These are phyloP conservation scores for Pollenia labialis DNA, from an alignment of 2,888 invertebrate species.

Conservation along the genomic window DNA sequence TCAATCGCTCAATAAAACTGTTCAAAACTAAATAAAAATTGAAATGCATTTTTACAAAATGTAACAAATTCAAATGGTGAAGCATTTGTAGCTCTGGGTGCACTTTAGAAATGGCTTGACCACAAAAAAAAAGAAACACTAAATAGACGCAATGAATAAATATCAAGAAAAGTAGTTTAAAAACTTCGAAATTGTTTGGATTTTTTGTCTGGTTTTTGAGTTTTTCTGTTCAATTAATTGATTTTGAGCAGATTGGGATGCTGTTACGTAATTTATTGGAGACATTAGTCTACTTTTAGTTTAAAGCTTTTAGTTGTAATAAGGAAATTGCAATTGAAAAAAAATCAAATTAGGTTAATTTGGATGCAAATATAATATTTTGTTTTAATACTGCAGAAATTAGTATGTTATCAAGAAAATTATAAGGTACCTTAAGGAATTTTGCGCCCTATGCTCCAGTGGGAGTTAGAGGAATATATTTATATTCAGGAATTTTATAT, in stretches of 20 bases:
- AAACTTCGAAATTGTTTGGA: constrained; percentile 4
- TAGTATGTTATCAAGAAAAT: no score
- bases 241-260: constrained; percentile 6
- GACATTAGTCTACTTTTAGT: constrained; percentile 5
- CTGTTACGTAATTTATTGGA: constrained; percentile 28
- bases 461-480: no score
- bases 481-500: no score
- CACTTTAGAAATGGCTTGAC: constrained; percentile 21
- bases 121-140: background rate
- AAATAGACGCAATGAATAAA: constrained; percentile 7
- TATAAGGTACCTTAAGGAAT: no score
- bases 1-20: constrained; percentile 17
- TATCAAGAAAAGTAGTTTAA: constrained; percentile 34
- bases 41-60: constrained; percentile 21
- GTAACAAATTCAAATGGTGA: background rate
- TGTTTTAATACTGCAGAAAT: no score
- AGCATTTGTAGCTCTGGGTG: constrained; percentile 4
- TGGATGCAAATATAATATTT: no score
- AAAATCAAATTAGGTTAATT: no score
- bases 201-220: constrained; percentile 15
- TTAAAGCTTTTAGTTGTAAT: no score
- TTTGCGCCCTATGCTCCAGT: no score
- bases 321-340: no score
- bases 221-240: constrained; percentile 17
- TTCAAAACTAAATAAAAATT: background rate